A percentile compares a stretch with the other conserved stretches of the same genome.
These are phyloP conservation scores for Pseudomyrmex sp. DNA, from an alignment of 1,140 invertebrate genomes.

Conservation along the genomic window DNA sequence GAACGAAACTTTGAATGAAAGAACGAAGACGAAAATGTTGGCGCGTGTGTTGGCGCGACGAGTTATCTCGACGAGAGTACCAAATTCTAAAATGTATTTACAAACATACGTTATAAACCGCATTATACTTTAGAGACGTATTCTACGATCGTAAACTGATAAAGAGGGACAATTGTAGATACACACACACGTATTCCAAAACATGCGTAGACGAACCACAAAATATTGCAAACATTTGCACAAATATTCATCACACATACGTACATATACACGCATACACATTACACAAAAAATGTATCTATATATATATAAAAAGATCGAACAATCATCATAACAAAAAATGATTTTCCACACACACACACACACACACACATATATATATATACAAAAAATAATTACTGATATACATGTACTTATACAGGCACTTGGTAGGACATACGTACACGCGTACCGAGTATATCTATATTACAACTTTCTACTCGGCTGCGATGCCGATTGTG, in stretches of 20 bases:
- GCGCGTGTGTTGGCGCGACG: constrained; percentile 63
- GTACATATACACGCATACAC: constrained; percentile 6
- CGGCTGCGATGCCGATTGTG: constrained; percentile 62
- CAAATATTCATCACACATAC: not conserved
- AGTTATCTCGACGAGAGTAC: constrained; percentile 81
- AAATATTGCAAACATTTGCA: not conserved
- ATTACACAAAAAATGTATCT: constrained; percentile 44
- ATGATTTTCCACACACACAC: constrained; percentile 72
- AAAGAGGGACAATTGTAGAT: constrained; percentile 70
- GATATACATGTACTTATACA: constrained; percentile 62
- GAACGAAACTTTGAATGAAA: constrained; percentile 56
- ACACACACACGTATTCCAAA: constrained; percentile 11
- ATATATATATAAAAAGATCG: constrained; percentile 64
- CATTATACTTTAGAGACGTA: constrained; percentile 80
- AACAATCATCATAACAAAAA: constrained; percentile 77
- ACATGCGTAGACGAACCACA: constrained; percentile 8
- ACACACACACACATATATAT: no score
- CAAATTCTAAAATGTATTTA: constrained; percentile 85
- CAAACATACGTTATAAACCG: constrained; percentile 74
- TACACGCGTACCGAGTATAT: constrained; percentile 68
- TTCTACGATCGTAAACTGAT: constrained; percentile 68
- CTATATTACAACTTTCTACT: constrained; percentile 68
- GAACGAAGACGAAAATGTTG: constrained; percentile 70
- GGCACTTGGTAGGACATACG: constrained; percentile 66
- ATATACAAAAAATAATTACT: constrained; percentile 42